phyloP scores from a whole-genome alignment of 2,797 vertebrate genomes.

The Lindbergichthys nudifrons region DNA sequence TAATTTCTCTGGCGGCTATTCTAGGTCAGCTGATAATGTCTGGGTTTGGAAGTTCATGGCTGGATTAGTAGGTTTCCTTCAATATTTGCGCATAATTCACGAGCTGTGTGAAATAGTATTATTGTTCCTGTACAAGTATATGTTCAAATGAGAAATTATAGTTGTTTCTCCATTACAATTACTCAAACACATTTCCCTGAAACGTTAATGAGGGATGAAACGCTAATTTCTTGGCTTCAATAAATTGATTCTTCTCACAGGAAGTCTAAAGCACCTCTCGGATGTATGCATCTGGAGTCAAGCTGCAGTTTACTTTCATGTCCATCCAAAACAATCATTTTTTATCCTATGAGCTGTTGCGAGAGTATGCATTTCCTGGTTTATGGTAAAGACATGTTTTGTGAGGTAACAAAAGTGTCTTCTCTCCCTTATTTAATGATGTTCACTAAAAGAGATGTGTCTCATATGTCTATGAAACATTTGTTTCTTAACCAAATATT shows the following conservation, averaged over 20 bases:
- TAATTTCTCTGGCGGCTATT: conserved; percentile 7
- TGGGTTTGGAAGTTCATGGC: not conserved
- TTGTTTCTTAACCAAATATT: too few species aligned
- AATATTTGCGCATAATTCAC: not conserved
- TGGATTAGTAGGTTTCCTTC: conserved; percentile 14
- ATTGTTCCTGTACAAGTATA: not conserved
- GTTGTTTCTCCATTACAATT: not conserved
- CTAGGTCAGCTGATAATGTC: conserved; percentile 20
- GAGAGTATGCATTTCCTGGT: too few species aligned
- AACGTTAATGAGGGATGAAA: not conserved
- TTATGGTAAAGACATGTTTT: too few species aligned
- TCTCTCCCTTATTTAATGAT: too few species aligned
- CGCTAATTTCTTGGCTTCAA: not conserved
- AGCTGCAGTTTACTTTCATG: too few species aligned
- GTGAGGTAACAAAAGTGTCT: too few species aligned
- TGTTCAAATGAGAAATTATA: conserved; percentile 24
- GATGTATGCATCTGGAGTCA: too few species aligned
- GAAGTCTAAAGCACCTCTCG: not conserved
- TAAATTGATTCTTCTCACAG: not conserved
- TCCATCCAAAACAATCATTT: too few species aligned
- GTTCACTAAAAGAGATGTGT: too few species aligned
- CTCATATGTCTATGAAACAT: too few species aligned
- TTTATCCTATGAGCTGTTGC: too few species aligned
- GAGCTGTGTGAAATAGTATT: not conserved
- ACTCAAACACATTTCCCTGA: not conserved